phyloP scores from a whole-genome alignment of 2,113 vertebrate genomes.

The Mystacornis crossleyi region DNA sequence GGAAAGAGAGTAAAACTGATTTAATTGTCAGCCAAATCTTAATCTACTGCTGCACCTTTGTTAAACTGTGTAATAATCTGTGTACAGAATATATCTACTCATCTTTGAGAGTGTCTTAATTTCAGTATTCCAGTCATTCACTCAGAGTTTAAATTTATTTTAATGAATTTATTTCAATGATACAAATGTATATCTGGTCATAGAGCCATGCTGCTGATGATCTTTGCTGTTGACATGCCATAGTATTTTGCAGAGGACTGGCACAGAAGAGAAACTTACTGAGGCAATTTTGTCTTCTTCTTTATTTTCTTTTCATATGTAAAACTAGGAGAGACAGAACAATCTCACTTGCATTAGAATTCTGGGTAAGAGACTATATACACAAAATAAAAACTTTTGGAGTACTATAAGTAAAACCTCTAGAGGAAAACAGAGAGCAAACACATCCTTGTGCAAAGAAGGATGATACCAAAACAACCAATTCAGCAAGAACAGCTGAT shows the following conservation, averaged over 20 bases:
- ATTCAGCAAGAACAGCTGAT: neutral
- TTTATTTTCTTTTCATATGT: neutral
- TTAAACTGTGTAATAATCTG: neutral
- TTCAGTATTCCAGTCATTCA: neutral
- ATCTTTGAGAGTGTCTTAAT: neutral
- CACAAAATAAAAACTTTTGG: neutral
- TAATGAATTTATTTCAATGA: neutral
- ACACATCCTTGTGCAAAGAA: neutral
- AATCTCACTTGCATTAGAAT: neutral
- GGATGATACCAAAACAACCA: neutral
- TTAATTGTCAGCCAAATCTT: neutral
- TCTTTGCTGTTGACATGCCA: neutral
- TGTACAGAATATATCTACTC: neutral
- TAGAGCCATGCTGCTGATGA: neutral
- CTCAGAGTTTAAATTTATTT: neutral
- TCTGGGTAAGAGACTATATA: neutral
- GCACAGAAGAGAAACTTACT: neutral
- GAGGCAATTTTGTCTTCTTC: neutral
- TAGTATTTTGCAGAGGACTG: neutral
- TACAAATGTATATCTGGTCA: neutral
- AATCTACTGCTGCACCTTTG: neutral
- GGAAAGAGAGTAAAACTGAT: neutral
- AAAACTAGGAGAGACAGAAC: neutral
- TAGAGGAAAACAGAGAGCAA: conserved; percentile 3
- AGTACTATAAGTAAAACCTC: neutral